phyloP scores from a whole-genome alignment of 2,113 vertebrate species.

The Dinomys branickii region DNA sequence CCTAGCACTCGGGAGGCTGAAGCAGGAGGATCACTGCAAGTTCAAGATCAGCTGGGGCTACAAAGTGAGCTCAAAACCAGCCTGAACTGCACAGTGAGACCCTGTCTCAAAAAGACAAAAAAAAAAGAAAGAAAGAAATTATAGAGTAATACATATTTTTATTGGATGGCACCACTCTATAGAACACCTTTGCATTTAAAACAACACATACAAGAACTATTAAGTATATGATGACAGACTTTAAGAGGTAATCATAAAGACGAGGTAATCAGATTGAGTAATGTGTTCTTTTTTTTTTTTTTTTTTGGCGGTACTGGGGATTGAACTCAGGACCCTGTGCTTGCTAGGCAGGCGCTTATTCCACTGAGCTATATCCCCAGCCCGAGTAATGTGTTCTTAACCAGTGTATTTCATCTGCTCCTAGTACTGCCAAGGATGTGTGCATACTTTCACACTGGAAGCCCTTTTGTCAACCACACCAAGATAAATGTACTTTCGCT shows the following conservation, averaged over 20 bases:
- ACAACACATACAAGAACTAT: constrained; percentile 44
- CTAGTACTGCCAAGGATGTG: not conserved
- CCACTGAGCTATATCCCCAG: too few relatives aligned
- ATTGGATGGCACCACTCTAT: not conserved
- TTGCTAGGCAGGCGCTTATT: too few relatives aligned
- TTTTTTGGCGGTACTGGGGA: too few relatives aligned
- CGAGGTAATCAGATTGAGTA: constrained; percentile 49
- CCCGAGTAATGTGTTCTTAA: not conserved
- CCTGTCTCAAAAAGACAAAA: not conserved
- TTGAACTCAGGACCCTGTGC: too few relatives aligned
- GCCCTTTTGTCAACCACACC: not conserved
- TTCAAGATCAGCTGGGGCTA: not conserved
- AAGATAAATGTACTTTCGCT: constrained; percentile 25
- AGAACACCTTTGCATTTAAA: constrained; percentile 3
- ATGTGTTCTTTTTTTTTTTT: too few relatives aligned
- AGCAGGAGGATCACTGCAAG: not conserved
- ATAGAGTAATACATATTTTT: constrained; percentile 5
- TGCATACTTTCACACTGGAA: constrained; percentile 22
- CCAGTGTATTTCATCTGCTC: not conserved
- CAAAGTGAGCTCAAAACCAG: too few relatives aligned
- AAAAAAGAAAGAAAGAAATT: not conserved
- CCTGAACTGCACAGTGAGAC: not conserved
- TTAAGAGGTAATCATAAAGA: not conserved
- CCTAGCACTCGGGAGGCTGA: not conserved
- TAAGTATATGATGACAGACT: constrained; percentile 14